phyloP scores from a whole-genome alignment of 2,797 vertebrate genomes.

The Cephalopachus bancanus region DNA sequence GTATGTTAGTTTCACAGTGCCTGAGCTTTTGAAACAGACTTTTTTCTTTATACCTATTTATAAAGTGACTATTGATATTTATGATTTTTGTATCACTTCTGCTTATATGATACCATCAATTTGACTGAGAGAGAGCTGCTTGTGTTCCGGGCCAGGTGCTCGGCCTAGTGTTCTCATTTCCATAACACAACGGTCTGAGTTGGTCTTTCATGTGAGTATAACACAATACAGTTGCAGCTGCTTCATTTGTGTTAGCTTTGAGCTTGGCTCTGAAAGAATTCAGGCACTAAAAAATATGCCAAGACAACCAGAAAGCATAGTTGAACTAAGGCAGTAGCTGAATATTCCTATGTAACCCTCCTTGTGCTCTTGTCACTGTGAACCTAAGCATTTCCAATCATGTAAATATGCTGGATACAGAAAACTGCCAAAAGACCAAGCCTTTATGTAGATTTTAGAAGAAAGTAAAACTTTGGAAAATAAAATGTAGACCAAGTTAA shows the following conservation, averaged over 20 bases:
- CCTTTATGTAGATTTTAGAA: background rate
- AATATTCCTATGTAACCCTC: background rate
- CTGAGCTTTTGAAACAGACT: slow-evolving; percentile 22
- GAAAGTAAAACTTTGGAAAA: slow-evolving; percentile 47
- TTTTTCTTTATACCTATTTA: slow-evolving; percentile 68
- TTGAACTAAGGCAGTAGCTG: slow-evolving; percentile 20
- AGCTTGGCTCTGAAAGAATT: slow-evolving; percentile 76
- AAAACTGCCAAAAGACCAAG: slow-evolving; percentile 16
- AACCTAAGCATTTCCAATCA: slow-evolving; percentile 37
- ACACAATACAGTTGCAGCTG: slow-evolving; percentile 80
- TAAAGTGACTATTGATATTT: slow-evolving; percentile 72
- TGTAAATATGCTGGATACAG: background rate
- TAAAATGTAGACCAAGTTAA: slow-evolving; percentile 39
- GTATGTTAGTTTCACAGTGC: slow-evolving; percentile 44
- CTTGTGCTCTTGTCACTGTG: background rate
- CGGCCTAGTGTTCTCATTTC: slow-evolving; percentile 64
- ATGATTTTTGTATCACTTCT: slow-evolving; percentile 64
- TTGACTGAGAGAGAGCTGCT: slow-evolving; percentile 70
- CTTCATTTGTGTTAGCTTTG: slow-evolving; percentile 76
- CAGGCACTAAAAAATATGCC: slow-evolving; percentile 64
- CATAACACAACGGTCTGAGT: slow-evolving; percentile 73
- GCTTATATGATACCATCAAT: slow-evolving; percentile 38
- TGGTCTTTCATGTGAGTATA: slow-evolving; percentile 69
- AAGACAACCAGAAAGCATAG: slow-evolving; percentile 63
- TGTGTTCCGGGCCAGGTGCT: slow-evolving; percentile 74